Evolutionary conservation across 2,888 invertebrate genomes (phyloP), one percentile per base, ranked within the genome.

Genomic region (Lithophane ornitopus): DNA sequence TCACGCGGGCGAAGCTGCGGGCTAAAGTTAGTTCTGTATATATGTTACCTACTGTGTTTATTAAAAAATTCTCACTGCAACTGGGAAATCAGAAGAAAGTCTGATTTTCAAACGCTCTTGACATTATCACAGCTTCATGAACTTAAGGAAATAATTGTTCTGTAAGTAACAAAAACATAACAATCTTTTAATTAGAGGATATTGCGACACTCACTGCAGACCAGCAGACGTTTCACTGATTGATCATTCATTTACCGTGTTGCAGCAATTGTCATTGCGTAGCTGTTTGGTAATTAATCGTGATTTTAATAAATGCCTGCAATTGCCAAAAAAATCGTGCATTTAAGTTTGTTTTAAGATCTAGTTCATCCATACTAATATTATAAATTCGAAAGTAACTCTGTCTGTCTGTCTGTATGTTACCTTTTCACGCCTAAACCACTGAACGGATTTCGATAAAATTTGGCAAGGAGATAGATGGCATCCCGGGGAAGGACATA

Each of bases 241-340:
- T 80, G 54, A 79, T 77, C 49, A 77, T 63, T 82, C 12, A 46
- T 14, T 65, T 44, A 68, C 14, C 28, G 52, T n/a, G 76, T 67
- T 66, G 9, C 52, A 0, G 49, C 79, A 41, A 68, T 69, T 70
- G 63, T 83, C 63, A 59, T 83, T 78, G 28, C 83, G 78, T 26
- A 34, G 54, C 19, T 19, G 28, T 46, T 49, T 16, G 44, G 26
- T 56, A 67, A 78, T 78, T 62, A 78, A 78, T 78, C 34, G 83
- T 83, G 54, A 19, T 59, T 83, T 66, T 56, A 82, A 78, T 34
- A 6, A 66, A 61, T 19, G 14, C 41, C 41, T 12, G 39, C 46
- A 56, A 49, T 49, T 39, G 39, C 34, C 41, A 3, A 61, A 80
- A 70, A 8, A 39, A 22, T 22, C 22, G 22, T 22, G 7, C n/a